These are phyloP conservation scores for Conopomorpha cramerella DNA, from an alignment of 1,140 invertebrate species.

Conservation along the genomic window DNA sequence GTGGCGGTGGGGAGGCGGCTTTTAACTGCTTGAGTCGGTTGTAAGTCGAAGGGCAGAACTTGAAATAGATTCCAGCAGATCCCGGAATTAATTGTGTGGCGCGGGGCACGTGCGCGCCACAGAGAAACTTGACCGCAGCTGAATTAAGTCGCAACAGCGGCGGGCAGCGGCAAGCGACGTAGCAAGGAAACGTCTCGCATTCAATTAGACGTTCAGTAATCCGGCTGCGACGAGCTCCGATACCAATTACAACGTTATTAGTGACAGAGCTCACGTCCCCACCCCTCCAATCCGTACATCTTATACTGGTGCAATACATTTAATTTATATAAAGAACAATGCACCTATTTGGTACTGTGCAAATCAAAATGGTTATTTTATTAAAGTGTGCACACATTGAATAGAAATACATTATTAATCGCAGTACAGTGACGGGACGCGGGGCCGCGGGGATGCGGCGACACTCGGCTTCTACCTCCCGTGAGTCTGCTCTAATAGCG, in stretches of 20 bases:
- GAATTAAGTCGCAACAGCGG: conserved; percentile 29
- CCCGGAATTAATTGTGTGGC: conserved; percentile 34
- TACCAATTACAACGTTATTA: conserved; percentile 60
- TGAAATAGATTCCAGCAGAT: too few species aligned
- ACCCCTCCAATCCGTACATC: too few species aligned
- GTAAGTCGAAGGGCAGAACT: too few species aligned
- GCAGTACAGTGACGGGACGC: too few species aligned
- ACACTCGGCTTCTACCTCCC: conserved; percentile 25
- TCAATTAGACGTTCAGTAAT: conserved; percentile 59
- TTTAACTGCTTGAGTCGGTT: conserved; percentile 42
- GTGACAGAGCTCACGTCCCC: conserved; percentile 30
- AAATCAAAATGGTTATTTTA: too few species aligned
- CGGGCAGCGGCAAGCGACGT: conserved; percentile 13
- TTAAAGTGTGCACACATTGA: too few species aligned
- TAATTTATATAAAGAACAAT: conserved; percentile 1
- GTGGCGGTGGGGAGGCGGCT: too few species aligned
- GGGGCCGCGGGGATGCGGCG: conserved; percentile 25
- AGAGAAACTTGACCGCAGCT: conserved; percentile 43
- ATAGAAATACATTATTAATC: conserved; percentile 43
- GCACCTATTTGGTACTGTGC: conserved; percentile 8
- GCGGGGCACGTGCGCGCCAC: conserved; percentile 32
- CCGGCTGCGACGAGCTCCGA: conserved; percentile 52
- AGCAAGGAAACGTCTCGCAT: conserved; percentile 43
- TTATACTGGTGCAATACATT: too few species aligned
- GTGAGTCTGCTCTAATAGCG: too few species aligned